Evolutionary conservation across 2,113 vertebrate genomes (phyloP).

Genomic region (Pteruthius melanotis): DNA sequence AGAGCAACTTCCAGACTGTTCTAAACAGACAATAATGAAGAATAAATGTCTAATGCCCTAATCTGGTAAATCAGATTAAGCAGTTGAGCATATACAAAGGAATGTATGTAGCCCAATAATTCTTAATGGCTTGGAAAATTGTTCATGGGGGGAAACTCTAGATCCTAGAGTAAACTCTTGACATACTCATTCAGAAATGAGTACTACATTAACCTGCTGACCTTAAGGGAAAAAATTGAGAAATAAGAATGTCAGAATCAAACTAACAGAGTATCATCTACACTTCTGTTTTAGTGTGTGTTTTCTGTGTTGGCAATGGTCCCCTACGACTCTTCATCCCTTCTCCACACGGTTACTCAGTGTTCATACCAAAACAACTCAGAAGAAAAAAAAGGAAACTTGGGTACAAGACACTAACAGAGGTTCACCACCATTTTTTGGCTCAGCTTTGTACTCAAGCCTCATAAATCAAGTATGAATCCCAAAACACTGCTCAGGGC

Average conservation of each 20-base stretch:
- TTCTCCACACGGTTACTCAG: fast-evolving
- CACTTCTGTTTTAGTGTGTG: neutral
- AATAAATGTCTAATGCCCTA: constrained; percentile 7
- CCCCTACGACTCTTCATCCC: neutral
- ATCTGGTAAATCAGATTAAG: constrained; percentile 25
- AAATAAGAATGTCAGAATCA: neutral
- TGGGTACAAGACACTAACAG: fast-evolving
- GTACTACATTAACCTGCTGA: neutral
- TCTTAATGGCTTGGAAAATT: neutral
- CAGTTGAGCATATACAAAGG: constrained; percentile 5
- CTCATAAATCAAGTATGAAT: neutral
- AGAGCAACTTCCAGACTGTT: neutral
- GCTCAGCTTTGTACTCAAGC: neutral
- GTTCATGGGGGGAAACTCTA: neutral
- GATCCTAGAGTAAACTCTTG: neutral
- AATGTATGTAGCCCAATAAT: constrained; percentile 8
- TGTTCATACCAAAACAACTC: neutral
- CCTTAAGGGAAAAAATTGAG: neutral
- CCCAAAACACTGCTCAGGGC: fast-evolving
- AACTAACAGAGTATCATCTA: no score
- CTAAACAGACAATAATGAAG: constrained; percentile 43
- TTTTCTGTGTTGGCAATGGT: neutral
- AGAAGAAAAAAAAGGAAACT: neutral
- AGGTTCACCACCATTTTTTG: neutral
- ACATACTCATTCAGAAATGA: neutral